Conservation (phyloP, 2,797 vertebrate genomes). For the Manis pentadactyla region DNA sequence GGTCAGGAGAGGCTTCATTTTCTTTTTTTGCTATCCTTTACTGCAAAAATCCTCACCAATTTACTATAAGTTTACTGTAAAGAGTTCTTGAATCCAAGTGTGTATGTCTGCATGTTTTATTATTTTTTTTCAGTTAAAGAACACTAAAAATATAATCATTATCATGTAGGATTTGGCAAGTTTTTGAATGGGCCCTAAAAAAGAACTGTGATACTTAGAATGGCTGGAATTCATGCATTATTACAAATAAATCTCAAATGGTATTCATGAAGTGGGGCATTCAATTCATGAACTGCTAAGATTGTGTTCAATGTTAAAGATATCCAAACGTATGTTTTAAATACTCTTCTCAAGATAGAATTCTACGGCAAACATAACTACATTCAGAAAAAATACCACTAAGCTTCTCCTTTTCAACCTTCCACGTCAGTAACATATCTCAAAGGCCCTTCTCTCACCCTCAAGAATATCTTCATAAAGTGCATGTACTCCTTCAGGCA, state of each 20-base stretch:
- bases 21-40: background rate
- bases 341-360: constrained; percentile 2
- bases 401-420: background rate
- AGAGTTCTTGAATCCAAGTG: constrained; percentile 7
- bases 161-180: background rate
- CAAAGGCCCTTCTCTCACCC: constrained; percentile 87
- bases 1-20: background rate
- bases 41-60: background rate
- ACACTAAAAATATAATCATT: constrained; percentile 8
- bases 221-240: background rate
- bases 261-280: background rate
- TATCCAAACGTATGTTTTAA: background rate
- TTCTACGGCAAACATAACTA: constrained; percentile 16
- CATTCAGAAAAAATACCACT: background rate
- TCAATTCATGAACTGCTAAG: constrained; percentile 37
- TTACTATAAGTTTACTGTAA: constrained; percentile 13
- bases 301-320: background rate
- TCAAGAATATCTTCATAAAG: constrained; percentile 98
- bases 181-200: background rate
- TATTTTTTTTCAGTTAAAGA: constrained; percentile 20
- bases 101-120: background rate
- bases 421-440: background rate
- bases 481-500: constrained; percentile 98
- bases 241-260: constrained; percentile 25
- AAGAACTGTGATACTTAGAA: background rate